These are phyloP conservation scores for Dryocosmus kuriphilus DNA, from an alignment of 2,888 invertebrate genomes.

Conservation along the genomic window DNA sequence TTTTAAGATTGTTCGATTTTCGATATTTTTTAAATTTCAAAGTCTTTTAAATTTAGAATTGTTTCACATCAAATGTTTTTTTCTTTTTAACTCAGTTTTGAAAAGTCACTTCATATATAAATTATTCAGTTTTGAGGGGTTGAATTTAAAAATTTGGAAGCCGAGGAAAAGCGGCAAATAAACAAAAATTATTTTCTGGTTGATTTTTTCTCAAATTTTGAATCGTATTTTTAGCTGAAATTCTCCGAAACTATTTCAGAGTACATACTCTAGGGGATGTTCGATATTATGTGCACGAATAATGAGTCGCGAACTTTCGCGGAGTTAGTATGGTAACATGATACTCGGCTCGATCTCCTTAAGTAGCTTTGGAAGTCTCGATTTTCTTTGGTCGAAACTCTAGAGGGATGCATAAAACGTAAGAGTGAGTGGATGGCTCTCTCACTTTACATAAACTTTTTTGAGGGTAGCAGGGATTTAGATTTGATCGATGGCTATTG, in stretches of 20 bases:
- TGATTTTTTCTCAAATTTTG: background rate
- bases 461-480: background rate
- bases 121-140: too few species aligned
- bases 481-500: slow-evolving; percentile 35
- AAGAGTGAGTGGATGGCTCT: slow-evolving; percentile 7
- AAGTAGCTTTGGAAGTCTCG: slow-evolving; percentile 23
- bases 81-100: too few species aligned
- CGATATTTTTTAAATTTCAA: too few species aligned
- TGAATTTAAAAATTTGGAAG: too few species aligned
- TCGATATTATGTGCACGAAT: slow-evolving; percentile 5
- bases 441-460: slow-evolving; percentile 26
- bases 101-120: too few species aligned
- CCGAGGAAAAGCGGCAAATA: too few species aligned
- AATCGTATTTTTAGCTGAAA: background rate
- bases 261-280: background rate
- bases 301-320: slow-evolving; percentile 33
- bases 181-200: too few species aligned
- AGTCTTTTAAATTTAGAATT: too few species aligned
- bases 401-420: slow-evolving; percentile 16
- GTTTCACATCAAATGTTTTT: too few species aligned
- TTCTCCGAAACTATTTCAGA: background rate
- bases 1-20: too few species aligned
- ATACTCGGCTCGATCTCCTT: slow-evolving; percentile 8
- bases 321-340: slow-evolving; percentile 26
- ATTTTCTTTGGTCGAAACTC: slow-evolving; percentile 29